Base-by-base conservation (phyloP, 2,113 vertebrate genomes). In the Eleginops maclovinus region DNA sequence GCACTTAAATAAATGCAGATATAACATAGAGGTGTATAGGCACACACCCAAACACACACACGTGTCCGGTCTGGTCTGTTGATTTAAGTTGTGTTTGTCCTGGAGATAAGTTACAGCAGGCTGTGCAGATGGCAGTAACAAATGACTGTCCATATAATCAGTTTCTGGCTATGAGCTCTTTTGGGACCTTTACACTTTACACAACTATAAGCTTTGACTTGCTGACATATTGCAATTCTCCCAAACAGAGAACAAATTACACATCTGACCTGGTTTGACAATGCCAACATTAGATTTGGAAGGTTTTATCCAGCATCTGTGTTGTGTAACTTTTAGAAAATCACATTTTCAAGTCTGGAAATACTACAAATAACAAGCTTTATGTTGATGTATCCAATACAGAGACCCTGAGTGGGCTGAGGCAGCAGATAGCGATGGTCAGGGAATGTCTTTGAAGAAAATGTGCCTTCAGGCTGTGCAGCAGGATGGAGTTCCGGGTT, bases 11-110 rank as follows among this genome's bases (percentile, higher is more conserved):
- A 44, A 26, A 41, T 54, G 22, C 51, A 21, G 21, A 21, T 12
- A 13, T 16, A 21, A 46, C 12, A 26, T 13, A 26, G 50, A 69
- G 40, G 72, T 66, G 54, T n/a, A n/a, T 24, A 54, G 24, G 46
- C 22, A 54, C 24, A 65, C 46, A 36, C 43, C 51, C 14, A 60
- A 21, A 65, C 49, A 50, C 19, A 11, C n/a, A 16, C 58, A 62
- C 19, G 2, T 17, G 51, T 64, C 56, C 44, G 56, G 67, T 31
- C 41, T 26, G 26, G 4, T 77, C 36, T 67, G 47, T 77, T 81
- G 77, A 81, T 68, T 61, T 56, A 31, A 44, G 60, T 71, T 61
- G 28, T 79, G 77, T 88, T 85, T 87, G 60, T 64, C 26, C 41
- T 58, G 21, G 2, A 79, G 76, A 83, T 78, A 56, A 71, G 50